Percentiles rank a stretch among this genome's conserved stretches.
phyloP scores from a whole-genome alignment of 2,888 invertebrate species.

The Apamea epomidion region DNA sequence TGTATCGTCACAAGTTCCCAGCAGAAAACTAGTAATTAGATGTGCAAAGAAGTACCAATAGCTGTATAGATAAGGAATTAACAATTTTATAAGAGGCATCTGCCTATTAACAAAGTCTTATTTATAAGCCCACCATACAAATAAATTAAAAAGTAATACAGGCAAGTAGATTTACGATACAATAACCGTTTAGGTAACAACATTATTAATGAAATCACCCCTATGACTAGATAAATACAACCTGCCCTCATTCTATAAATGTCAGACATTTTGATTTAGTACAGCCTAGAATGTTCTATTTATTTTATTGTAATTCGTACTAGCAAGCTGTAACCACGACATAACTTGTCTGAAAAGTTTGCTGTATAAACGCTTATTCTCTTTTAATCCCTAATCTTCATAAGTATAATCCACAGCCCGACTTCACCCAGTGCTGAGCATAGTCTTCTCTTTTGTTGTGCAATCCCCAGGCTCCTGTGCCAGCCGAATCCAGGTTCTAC shows the following conservation, averaged over 20 bases:
- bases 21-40: neutral
- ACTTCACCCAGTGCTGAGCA: no score
- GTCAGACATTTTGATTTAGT: neutral
- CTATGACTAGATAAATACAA: slow-evolving; percentile 9
- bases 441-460: neutral
- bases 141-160: slow-evolving; percentile 29
- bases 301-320: neutral
- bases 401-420: neutral
- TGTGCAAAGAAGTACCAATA: neutral
- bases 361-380: neutral
- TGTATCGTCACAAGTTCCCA: neutral
- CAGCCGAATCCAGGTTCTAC: no score
- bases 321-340: neutral
- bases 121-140: neutral
- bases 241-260: slow-evolving; percentile 13
- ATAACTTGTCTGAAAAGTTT: neutral
- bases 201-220: slow-evolving; percentile 17
- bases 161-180: slow-evolving; percentile 10
- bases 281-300: neutral
- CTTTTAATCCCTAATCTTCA: neutral
- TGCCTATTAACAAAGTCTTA: neutral
- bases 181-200: neutral
- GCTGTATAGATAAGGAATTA: neutral
- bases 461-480: neutral
- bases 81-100: neutral